Evolutionary conservation across 2,113 vertebrate genomes (phyloP), one percentile per base, ranked within the genome.

Genomic region (Baryphthengus martii): DNA sequence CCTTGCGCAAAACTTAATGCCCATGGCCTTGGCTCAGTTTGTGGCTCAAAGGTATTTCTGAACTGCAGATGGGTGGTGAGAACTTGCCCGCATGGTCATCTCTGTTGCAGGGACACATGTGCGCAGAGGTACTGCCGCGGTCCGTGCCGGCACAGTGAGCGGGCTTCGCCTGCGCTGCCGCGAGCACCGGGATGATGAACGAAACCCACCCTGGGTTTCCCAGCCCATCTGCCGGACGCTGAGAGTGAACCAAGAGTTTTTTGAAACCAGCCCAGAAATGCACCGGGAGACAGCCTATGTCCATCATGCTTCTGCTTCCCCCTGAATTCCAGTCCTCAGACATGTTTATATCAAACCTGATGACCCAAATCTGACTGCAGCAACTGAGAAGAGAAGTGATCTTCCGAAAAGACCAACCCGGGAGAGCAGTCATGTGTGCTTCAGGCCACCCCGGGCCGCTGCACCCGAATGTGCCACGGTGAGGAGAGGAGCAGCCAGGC

Each of bases 281-380:
- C 78, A 17, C n/a, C 6, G 1, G 31, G 63, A 83, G 28, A 31
- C 53, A 77, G 74, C 39, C 40, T 35, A 71, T 4, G 0, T 79
- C 72, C 49, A n/a, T 63, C n/a, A 0, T 79, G 62, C 72, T 65
- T 45, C 78, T 73, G 81, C 78, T 91, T 81, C 73, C 73, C 40
- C 4, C 2, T 80, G 71, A 88, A 85, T 91, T 91, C 88, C 89
- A 90, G 58, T 66, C 82, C 78, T 76, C 85, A 88, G 87, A 66
- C 70, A 58, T 49, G 52, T 26, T 88, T 47, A 85, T 71, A 88
- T 73, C 78, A 90, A 95, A 94, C 67, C 75, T 76, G 71, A 39
- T 94, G 91, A 94, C 85, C 94, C 82, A 88, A 62, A 96, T 94
- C 88, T 73, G 90, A 74, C 88, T 80, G 55, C 25, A 53, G 92